These are phyloP conservation scores for Beris chalybata DNA, from an alignment of 2,888 invertebrate genomes.

Conservation along the genomic window DNA sequence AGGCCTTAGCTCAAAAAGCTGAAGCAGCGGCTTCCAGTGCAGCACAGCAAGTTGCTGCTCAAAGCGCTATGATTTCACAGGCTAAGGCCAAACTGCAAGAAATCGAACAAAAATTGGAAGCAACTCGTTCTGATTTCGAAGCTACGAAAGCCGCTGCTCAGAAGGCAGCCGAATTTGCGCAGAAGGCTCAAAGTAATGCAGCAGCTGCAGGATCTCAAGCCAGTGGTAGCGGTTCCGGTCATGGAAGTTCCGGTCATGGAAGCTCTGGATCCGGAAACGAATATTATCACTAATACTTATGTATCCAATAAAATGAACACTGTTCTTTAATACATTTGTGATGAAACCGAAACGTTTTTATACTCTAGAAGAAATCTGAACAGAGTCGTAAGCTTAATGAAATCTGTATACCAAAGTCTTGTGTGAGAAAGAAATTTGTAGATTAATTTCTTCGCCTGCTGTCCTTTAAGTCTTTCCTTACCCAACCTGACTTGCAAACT, in stretches of 20 bases:
- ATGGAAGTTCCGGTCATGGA: background rate
- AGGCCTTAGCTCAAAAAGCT: background rate
- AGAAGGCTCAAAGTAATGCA: constrained; percentile 9
- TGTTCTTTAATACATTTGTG: no score
- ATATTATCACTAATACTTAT: background rate
- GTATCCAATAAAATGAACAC: no score
- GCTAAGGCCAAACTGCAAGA: background rate
- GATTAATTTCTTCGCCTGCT: no score
- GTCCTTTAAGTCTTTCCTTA: no score
- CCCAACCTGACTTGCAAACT: no score
- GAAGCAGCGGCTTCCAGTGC: background rate
- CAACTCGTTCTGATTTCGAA: background rate
- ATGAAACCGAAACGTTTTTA: no score
- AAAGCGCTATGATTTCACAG: background rate
- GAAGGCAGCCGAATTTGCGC: no score
- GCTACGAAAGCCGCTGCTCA: background rate
- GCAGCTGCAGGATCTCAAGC: constrained; percentile 4
- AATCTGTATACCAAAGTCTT: no score
- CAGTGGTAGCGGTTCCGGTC: background rate
- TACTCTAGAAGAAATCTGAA: no score
- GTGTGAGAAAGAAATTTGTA: no score
- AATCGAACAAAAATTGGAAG: background rate
- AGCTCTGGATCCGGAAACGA: background rate
- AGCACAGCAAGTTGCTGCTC: background rate
- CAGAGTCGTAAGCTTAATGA: no score